These are phyloP conservation scores for Hafferia zeledoni DNA, from an alignment of 2,797 vertebrate species.

Conservation along the genomic window DNA sequence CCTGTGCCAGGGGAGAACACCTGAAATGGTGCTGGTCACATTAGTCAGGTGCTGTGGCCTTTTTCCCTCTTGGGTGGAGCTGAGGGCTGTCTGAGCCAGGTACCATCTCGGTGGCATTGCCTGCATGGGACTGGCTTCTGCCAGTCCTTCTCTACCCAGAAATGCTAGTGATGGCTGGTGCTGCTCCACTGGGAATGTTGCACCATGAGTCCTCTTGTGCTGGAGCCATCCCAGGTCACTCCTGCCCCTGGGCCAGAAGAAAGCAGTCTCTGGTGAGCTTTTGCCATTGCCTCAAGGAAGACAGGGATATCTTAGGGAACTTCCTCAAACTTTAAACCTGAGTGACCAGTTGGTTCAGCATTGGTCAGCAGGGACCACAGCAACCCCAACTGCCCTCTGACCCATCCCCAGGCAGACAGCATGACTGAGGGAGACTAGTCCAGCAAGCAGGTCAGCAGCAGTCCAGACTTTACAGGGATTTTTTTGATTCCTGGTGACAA, in stretches of 20 bases:
- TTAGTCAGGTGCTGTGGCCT: not conserved
- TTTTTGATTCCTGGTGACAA: not conserved
- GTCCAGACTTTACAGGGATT: not conserved
- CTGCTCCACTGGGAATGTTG: not conserved
- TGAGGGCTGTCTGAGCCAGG: not conserved
- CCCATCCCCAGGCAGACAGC: not conserved
- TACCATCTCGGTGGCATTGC: not conserved
- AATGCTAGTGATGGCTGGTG: not conserved
- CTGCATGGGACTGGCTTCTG: not conserved
- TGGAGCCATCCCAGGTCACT: not conserved
- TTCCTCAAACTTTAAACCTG: not conserved
- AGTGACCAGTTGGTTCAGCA: not conserved
- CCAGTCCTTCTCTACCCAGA: not conserved
- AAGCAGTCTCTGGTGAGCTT: not conserved
- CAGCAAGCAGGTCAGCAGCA: fast-evolving
- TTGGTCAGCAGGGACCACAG: fast-evolving
- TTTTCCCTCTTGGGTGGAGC: not conserved
- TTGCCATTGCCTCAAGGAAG: not conserved
- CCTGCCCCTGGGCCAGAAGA: not conserved
- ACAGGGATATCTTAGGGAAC: not conserved
- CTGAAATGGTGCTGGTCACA: not conserved
- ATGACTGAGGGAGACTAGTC: fast-evolving
- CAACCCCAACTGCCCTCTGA: not conserved
- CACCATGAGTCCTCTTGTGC: not conserved
- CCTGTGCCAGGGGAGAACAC: not conserved